Percentiles rank a stretch among this genome's conserved stretches.
Conservation (phyloP, 2,797 vertebrate species). For the Girardinus metallicus region DNA sequence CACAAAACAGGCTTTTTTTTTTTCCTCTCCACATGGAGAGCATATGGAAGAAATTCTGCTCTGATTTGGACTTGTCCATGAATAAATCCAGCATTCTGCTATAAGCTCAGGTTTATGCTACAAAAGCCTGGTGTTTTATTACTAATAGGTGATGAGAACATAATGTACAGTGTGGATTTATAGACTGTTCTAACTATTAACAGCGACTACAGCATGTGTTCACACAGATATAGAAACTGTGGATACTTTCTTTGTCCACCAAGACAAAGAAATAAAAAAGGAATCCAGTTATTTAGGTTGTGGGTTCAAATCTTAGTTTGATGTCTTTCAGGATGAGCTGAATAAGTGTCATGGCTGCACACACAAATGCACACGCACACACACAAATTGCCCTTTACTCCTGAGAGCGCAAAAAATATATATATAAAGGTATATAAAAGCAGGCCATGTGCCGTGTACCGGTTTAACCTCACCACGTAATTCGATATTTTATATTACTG, state of each 20-base stretch:
- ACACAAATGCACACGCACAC: not conserved
- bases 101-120: not conserved
- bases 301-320: not conserved
- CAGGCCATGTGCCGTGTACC: not conserved
- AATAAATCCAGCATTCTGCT: constrained; percentile 1
- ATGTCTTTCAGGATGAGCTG: not conserved
- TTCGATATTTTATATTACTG: constrained; percentile 15
- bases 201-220: not conserved
- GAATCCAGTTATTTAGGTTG: not conserved
- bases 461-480: not conserved
- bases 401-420: not conserved
- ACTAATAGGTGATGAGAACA: constrained; percentile 4
- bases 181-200: not conserved
- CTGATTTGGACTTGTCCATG: not conserved
- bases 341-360: not conserved
- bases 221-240: not conserved
- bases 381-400: not conserved
- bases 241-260: not conserved
- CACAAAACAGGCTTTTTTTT: not conserved
- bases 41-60: constrained; percentile 5
- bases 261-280: not conserved
- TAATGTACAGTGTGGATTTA: constrained; percentile 1
- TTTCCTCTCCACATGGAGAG: not conserved
- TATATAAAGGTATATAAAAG: not conserved
- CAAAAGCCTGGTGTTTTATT: not conserved